Evolutionary conservation across 2,888 invertebrate species (phyloP).

Genomic region (Zhengitettix transpicula): DNA sequence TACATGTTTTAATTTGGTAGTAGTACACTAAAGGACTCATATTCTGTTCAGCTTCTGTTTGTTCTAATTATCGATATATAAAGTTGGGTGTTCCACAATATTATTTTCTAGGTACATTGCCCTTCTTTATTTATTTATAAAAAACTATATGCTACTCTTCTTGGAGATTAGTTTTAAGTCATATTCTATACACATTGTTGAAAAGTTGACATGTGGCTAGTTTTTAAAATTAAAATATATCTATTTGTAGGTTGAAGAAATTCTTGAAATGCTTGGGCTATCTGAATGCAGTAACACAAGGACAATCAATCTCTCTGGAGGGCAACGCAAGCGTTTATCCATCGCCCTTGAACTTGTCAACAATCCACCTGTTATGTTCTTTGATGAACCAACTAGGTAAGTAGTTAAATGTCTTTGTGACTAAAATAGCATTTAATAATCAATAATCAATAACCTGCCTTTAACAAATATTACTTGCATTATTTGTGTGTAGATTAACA

Average conservation of each 20-base stretch:
- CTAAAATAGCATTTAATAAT: background rate
- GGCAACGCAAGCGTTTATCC: conserved; percentile 77
- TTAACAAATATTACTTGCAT: background rate
- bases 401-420: background rate
- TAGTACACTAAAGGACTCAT: too few species aligned
- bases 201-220: background rate
- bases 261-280: conserved; percentile 68
- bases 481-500: background rate
- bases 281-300: conserved; percentile 63
- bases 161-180: too few species aligned
- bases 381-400: conserved; percentile 69
- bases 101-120: too few species aligned
- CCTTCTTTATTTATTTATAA: too few species aligned
- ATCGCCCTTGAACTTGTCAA: conserved; percentile 87
- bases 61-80: background rate
- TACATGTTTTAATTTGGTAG: too few species aligned
- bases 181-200: too few species aligned
- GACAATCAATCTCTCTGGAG: conserved; percentile 70
- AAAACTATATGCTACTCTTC: too few species aligned
- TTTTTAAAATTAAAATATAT: background rate
- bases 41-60: background rate
- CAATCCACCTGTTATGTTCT: conserved; percentile 95
- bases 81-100: too few species aligned
- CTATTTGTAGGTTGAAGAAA: conserved; percentile 46
- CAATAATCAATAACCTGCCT: background rate